Conservation (phyloP, 2,113 vertebrate species). For the Poeciliopsis prolifica region DNA sequence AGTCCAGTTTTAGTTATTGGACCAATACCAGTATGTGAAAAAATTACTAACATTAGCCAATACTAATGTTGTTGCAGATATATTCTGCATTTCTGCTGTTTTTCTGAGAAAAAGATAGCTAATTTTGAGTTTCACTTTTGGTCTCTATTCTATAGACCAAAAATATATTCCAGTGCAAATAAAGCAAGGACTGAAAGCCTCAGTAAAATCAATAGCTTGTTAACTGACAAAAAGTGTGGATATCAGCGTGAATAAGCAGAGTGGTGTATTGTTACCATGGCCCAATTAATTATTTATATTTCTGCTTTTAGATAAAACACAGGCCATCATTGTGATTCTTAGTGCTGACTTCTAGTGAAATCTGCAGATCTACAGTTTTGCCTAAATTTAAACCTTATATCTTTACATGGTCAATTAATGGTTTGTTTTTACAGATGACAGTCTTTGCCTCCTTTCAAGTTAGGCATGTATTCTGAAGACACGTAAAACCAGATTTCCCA, state of each 20-base stretch:
- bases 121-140: neutral
- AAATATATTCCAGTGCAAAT: neutral
- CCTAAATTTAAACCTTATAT: conserved; percentile 23
- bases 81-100: neutral
- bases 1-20: too few relatives aligned
- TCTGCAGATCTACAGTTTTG: conserved; percentile 8
- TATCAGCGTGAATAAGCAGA: conserved; percentile 30
- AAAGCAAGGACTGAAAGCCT: neutral
- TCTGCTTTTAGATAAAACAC: conserved; percentile 67
- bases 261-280: conserved; percentile 37
- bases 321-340: conserved; percentile 34
- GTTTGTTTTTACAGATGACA: conserved; percentile 46
- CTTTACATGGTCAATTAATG: conserved; percentile 65
- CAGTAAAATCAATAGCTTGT: neutral
- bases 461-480: conserved; percentile 24
- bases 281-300: conserved; percentile 72
- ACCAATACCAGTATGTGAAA: too few relatives aligned
- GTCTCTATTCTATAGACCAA: neutral
- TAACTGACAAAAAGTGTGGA: conserved; percentile 25
- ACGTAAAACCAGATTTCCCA: conserved; percentile 60
- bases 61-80: too few relatives aligned
- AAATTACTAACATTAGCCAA: too few relatives aligned
- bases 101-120: neutral
- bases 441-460: conserved; percentile 27
- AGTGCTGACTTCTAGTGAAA: conserved; percentile 27